Evolutionary conservation across 2,888 invertebrate genomes (phyloP), one percentile per base, ranked within the genome.

Genomic region (Drosophila paranaensis): DNA sequence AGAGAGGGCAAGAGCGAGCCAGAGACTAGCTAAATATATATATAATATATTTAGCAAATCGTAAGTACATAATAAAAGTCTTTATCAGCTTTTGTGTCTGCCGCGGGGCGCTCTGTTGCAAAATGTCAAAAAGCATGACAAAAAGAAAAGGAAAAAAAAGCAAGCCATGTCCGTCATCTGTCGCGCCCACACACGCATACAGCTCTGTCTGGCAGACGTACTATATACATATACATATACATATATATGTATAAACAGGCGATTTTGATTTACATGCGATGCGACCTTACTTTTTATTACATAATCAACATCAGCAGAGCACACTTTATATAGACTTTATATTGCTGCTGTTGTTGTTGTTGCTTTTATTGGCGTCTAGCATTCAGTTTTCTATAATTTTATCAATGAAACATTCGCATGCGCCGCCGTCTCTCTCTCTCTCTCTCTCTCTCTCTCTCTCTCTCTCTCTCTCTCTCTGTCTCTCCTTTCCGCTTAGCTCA

Each of bases 361-460:
- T 77, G 60, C 42, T 79, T 73, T 56, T 66, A 77, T 77, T 79
- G 77, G 77, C 79, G 74, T 77, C 77, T 77, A 65, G 74, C 70
- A 71, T 71, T 74, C 66, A 62, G 43, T 60, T 63, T 57, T 70
- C 65, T 77, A 74, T 74, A 63, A 79, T 75, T 77, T 75, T 77
- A 77, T 77, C 77, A 77, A 77, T 77, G 77, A 77, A 77, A 79
- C 57, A 67, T 42, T 67, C 33, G 14, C 63, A 60, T 62, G 46
- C 27, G 51, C 40, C 40, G 14, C 56, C 5, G 11, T 10, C 57
- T 14, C 48, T 16, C 10, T 39, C 53, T 39, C 11, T 33, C 30
- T 30, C 6, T 30, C 30, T 30, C 16, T 14, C 20, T 20, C 20
- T 20, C 20, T 20, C 2, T 20, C 20, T 20, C 20, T 10, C 57